Conservation (phyloP, 1,140 invertebrate genomes). For the Melitaea cinxia region DNA sequence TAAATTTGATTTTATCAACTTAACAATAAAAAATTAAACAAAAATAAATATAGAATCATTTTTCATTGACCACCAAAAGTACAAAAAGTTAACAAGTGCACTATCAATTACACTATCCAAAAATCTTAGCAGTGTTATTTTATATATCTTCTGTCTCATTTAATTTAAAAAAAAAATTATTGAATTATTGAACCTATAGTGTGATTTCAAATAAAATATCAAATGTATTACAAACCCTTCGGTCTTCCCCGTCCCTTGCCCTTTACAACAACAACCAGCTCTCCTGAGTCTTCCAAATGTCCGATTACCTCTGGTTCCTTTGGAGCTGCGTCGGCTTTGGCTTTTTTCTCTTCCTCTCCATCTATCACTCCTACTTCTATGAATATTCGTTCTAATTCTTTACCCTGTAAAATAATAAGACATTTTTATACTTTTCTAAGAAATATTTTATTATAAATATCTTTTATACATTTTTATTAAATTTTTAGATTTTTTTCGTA, state of each 20-base stretch:
- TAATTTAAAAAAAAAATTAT: too few relatives aligned
- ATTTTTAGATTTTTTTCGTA: too few relatives aligned
- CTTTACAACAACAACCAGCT: slow-evolving; percentile 84
- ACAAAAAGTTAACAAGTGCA: too few relatives aligned
- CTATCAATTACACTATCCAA: too few relatives aligned
- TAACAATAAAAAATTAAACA: too few relatives aligned
- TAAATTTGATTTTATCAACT: too few relatives aligned
- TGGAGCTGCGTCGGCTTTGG: slow-evolving; percentile 31
- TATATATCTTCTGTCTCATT: too few relatives aligned
- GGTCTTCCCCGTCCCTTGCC: slow-evolving; percentile 81
- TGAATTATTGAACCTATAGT: too few relatives aligned
- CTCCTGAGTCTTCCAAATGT: slow-evolving; percentile 84
- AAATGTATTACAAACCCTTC: slow-evolving; percentile 56
- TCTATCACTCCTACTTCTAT: slow-evolving; percentile 87
- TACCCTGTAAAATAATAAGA: slow-evolving; percentile 79
- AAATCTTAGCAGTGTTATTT: too few relatives aligned
- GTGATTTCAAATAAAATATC: too few relatives aligned
- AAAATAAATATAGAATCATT: too few relatives aligned
- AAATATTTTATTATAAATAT: not conserved
- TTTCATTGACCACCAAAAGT: too few relatives aligned
- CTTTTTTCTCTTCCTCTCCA: slow-evolving; percentile 77
- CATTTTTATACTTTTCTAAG: not conserved
- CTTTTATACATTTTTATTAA: not conserved
- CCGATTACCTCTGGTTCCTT: slow-evolving; percentile 84
- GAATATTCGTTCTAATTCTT: slow-evolving; percentile 88